Percentiles rank a stretch among this genome's conserved stretches.
phyloP scores from a whole-genome alignment of 2,797 vertebrate species.

The Remorina albescens region DNA sequence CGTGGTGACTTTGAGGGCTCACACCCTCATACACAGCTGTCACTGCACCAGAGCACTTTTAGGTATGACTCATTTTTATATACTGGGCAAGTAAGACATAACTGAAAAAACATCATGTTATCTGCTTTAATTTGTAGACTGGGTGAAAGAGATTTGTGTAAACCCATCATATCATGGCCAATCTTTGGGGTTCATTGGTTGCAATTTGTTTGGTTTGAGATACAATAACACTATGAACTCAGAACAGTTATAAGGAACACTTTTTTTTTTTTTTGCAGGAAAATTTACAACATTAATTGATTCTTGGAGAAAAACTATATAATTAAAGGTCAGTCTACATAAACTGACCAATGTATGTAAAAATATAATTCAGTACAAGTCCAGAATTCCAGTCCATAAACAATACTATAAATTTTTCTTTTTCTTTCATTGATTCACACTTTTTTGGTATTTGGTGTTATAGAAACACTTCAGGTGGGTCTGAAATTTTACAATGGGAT shows the following conservation, averaged over 20 bases:
- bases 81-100: neutral
- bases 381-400: neutral
- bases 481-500: too few species aligned
- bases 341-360: neutral
- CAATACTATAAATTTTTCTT: too few species aligned
- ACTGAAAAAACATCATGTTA: conserved; percentile 15
- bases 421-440: too few species aligned
- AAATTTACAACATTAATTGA: too few species aligned
- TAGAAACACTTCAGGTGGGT: too few species aligned
- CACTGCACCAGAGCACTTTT: neutral
- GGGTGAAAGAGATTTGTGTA: neutral
- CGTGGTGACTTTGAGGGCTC: conserved; percentile 3
- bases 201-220: neutral
- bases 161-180: neutral
- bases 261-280: too few species aligned
- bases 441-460: too few species aligned
- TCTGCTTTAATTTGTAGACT: neutral
- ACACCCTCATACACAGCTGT: conserved; percentile 18
- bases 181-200: neutral
- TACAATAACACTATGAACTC: too few species aligned
- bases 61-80: neutral
- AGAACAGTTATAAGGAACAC: too few species aligned
- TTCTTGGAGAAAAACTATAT: too few species aligned
- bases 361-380: too few species aligned
- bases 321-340: too few species aligned